A percentile compares a stretch with the other conserved stretches of the same genome.
Conservation (phyloP, 2,113 vertebrate genomes). For the Carollia perspicillata region DNA sequence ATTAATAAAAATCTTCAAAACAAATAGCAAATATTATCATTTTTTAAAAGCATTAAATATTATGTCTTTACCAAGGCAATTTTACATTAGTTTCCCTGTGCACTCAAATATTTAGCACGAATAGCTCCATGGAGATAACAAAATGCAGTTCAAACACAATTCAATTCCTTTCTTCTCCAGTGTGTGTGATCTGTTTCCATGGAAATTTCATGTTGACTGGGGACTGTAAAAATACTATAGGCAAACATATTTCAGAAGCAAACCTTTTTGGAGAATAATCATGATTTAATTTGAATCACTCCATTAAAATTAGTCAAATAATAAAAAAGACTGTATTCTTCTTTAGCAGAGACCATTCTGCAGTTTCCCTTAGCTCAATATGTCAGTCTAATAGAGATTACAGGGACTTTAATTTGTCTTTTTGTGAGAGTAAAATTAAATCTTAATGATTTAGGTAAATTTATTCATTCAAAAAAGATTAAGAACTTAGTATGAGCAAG, state of each 20-base stretch:
- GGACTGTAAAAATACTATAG: constrained; percentile 62
- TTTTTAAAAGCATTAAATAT: constrained; percentile 36
- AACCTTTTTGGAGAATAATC: constrained; percentile 47
- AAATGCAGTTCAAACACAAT: constrained; percentile 53
- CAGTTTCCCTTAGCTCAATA: constrained; percentile 28
- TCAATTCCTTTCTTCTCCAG: constrained; percentile 56
- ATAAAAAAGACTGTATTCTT: constrained; percentile 42
- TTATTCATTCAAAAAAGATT: constrained; percentile 50
- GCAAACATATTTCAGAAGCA: constrained; percentile 59
- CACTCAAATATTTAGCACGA: constrained; percentile 49
- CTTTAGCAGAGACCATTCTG: constrained; percentile 29
- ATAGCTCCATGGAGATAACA: constrained; percentile 58
- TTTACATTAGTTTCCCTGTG: constrained; percentile 42
- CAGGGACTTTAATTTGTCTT: constrained; percentile 50
- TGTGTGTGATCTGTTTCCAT: constrained; percentile 68
- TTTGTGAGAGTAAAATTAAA: constrained; percentile 62
- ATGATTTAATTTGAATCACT: constrained; percentile 60
- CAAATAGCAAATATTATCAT: neutral
- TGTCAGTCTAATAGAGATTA: constrained; percentile 53
- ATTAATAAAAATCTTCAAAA: constrained; percentile 40
- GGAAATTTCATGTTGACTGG: constrained; percentile 70
- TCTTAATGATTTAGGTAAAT: constrained; percentile 62
- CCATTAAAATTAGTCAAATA: constrained; percentile 66
- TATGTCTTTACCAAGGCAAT: constrained; percentile 43
- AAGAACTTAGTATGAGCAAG: constrained; percentile 30